phyloP scores from a whole-genome alignment of 2,797 vertebrate species.

The Chaetophractus vellerosus region DNA sequence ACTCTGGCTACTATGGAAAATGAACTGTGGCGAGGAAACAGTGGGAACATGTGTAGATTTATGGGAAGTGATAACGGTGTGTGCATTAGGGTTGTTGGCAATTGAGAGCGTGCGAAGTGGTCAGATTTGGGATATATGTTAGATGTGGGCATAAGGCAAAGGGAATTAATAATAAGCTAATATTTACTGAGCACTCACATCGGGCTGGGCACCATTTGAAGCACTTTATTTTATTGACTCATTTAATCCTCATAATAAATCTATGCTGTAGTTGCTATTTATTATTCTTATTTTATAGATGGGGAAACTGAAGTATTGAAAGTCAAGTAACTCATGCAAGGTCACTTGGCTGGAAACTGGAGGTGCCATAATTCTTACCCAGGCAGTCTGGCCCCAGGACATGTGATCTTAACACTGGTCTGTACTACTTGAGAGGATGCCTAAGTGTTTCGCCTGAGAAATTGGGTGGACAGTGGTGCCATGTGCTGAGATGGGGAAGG shows the following conservation, averaged over 20 bases:
- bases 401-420: not conserved
- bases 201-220: not conserved
- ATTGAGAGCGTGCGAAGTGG: not conserved
- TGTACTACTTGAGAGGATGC: fast-evolving
- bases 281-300: conserved; percentile 4
- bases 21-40: not conserved
- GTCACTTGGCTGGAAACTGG: not conserved
- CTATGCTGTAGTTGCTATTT: not conserved
- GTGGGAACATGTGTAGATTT: not conserved
- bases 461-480: fast-evolving
- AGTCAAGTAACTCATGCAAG: not conserved
- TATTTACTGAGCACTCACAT: not conserved
- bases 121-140: not conserved
- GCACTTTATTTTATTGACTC: not conserved
- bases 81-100: not conserved
- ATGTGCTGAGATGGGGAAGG: no score
- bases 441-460: not conserved
- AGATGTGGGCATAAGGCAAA: not conserved
- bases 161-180: not conserved
- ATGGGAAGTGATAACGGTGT: not conserved
- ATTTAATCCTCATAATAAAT: not conserved
- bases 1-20: not conserved
- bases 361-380: not conserved
- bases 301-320: not conserved
- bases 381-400: not conserved